These are phyloP conservation scores for Alectura lathami DNA, from an alignment of 2,113 vertebrate genomes.

Conservation along the genomic window DNA sequence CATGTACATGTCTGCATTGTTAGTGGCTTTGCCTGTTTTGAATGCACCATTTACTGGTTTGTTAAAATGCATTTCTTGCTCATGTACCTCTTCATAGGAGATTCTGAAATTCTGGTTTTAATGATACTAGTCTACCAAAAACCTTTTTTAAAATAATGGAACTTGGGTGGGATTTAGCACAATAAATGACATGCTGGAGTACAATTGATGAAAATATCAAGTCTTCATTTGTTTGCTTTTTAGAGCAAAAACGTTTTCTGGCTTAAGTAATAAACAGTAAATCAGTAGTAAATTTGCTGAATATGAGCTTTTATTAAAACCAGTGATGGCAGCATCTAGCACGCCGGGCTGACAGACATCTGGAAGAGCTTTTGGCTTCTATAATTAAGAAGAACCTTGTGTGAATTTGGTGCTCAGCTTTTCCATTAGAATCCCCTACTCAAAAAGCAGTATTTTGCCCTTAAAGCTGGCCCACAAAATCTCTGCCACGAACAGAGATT, in stretches of 20 bases:
- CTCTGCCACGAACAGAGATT: background rate
- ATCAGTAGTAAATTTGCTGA: slow-evolving; percentile 55
- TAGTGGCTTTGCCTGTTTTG: background rate
- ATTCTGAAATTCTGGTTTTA: slow-evolving; percentile 2
- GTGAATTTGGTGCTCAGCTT: slow-evolving; percentile 57
- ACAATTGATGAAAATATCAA: slow-evolving; percentile 26
- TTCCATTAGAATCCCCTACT: slow-evolving; percentile 47
- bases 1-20: background rate
- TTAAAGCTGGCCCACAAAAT: background rate
- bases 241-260: slow-evolving; percentile 31
- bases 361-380: slow-evolving; percentile 55
- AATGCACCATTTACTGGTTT: background rate
- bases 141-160: background rate
- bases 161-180: background rate
- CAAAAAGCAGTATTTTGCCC: background rate
- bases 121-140: background rate
- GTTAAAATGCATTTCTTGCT: background rate
- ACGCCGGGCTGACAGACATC: slow-evolving; percentile 49
- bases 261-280: slow-evolving; percentile 20
- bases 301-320: slow-evolving; percentile 62
- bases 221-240: slow-evolving; percentile 22
- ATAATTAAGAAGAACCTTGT: slow-evolving; percentile 52
- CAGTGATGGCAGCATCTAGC: slow-evolving; percentile 51
- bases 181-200: background rate
- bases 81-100: background rate